A percentile compares a stretch with the other conserved stretches of the same genome.
phyloP scores from a whole-genome alignment of 2,888 invertebrate species.

The Pseudococcus jackbeardsleyi region DNA sequence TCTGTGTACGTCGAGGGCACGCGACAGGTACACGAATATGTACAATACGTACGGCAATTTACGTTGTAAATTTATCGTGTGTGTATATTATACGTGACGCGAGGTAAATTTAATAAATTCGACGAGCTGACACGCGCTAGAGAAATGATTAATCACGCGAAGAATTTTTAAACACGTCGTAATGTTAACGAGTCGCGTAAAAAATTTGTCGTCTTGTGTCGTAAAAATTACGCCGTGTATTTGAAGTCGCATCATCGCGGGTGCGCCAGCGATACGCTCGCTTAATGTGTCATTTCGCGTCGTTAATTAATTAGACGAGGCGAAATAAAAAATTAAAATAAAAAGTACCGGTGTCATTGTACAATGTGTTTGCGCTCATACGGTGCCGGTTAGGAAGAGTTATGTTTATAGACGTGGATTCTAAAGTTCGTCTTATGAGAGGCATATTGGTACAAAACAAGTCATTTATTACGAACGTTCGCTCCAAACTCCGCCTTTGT shows the following conservation, averaged over 20 bases:
- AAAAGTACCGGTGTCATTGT: background rate
- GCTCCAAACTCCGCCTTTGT: background rate
- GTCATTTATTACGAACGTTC: background rate
- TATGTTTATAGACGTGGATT: background rate
- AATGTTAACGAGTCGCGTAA: conserved; percentile 9
- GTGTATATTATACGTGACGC: conserved; percentile 32
- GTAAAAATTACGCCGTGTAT: background rate
- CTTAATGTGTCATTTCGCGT: background rate
- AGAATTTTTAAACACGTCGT: conserved; percentile 26
- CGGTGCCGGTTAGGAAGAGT: background rate
- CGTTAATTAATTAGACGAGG: conserved; percentile 25
- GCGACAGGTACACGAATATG: conserved; percentile 25
- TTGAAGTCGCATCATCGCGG: background rate
- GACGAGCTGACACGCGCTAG: background rate
- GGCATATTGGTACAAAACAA: background rate
- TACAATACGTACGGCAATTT: background rate
- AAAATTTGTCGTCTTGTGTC: conserved; percentile 19
- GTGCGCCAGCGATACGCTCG: background rate
- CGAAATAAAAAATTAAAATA: conserved; percentile 21
- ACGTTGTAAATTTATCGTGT: conserved; percentile 31
- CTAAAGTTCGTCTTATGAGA: background rate
- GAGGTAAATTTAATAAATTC: conserved; percentile 31
- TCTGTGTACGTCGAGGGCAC: background rate
- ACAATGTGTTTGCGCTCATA: background rate
- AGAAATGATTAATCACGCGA: conserved; percentile 37